A percentile compares a stretch with the other conserved stretches of the same genome.
phyloP scores from a whole-genome alignment of 2,888 invertebrate genomes.

The Synergus laeviventris region DNA sequence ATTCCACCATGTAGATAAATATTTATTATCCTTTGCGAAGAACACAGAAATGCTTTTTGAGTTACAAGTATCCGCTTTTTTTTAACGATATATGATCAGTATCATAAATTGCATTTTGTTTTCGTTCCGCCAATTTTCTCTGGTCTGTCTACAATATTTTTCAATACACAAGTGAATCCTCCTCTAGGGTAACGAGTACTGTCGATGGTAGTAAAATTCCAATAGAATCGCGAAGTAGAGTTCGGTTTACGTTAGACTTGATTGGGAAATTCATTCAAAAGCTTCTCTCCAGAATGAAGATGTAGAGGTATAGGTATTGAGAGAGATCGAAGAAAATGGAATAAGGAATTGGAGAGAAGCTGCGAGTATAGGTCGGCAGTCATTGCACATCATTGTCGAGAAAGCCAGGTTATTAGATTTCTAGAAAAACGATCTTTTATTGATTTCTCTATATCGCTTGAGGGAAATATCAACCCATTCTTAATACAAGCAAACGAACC shows the following conservation, averaged over 20 bases:
- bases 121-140: constrained; percentile 38
- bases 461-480: background rate
- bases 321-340: background rate
- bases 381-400: background rate
- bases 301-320: background rate
- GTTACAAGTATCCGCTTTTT: background rate
- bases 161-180: constrained; percentile 34
- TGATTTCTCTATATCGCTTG: constrained; percentile 40
- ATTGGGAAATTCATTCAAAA: constrained; percentile 49
- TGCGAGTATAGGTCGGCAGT: background rate
- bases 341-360: constrained; percentile 8
- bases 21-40: too few species aligned
- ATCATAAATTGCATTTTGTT: constrained; percentile 45
- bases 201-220: constrained; percentile 47
- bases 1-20: too few species aligned
- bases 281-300: constrained; percentile 40
- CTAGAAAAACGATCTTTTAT: constrained; percentile 24
- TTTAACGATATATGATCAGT: constrained; percentile 45
- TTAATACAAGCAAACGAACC: constrained; percentile 9
- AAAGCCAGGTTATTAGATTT: constrained; percentile 24
- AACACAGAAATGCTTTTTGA: constrained; percentile 28
- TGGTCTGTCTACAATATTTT: constrained; percentile 31
- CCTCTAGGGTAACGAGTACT: constrained; percentile 48
- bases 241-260: constrained; percentile 44
- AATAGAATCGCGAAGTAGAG: constrained; percentile 45